Base-by-base conservation (phyloP, 2,797 vertebrate genomes). In the Sebastes kiyomatsui region DNA sequence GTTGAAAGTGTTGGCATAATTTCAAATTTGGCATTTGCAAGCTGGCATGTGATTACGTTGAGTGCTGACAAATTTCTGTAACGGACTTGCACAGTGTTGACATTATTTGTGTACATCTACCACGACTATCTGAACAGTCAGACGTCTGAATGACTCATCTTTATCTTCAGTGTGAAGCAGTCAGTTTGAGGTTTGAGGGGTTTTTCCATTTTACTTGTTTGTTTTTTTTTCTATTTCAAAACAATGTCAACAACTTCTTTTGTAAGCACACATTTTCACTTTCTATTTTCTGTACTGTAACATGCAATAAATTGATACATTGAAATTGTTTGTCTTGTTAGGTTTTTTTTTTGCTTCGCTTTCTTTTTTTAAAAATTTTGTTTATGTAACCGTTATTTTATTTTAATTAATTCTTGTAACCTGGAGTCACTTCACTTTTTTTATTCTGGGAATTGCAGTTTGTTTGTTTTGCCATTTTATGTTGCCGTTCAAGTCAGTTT, bases 281-380 rank as follows among this genome's bases (percentile, higher is more conserved):
- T 97, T 97, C 93, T 97, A 96, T 97, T 97, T 96, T 97, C 95
- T 97, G 96, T 98, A 97, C 95, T 96, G 95, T 96, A 94, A 97
- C 96, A 96, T 96, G 97, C 96, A 98, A 98, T 98, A 98, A 98
- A 98, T 96, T 95, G 95, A 93, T 96, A 96, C 92, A 94, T 94
- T 93, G 67, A 95, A 96, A 92, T 87, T 67, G 83, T 81, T 77
- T 38, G 42, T 75, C n/a, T 6, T 54, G 23, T 46, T 80, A 30
- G 22, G 6, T 25, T 38, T 55, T 2, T 32, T 35, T 38, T 38
- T 38, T 38, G 35, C 35, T 38, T 38, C 0, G 35, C 35, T 38
- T 13, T 38, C 12, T 35, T 38, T 38, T 33, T 38, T 38, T 38
- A 0, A 0, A 35, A 33, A 8, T 27, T 22, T 23, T 18, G 68